Evolutionary conservation across 2,888 invertebrate species (phyloP).

Genomic region (Drosophila neotestacea): DNA sequence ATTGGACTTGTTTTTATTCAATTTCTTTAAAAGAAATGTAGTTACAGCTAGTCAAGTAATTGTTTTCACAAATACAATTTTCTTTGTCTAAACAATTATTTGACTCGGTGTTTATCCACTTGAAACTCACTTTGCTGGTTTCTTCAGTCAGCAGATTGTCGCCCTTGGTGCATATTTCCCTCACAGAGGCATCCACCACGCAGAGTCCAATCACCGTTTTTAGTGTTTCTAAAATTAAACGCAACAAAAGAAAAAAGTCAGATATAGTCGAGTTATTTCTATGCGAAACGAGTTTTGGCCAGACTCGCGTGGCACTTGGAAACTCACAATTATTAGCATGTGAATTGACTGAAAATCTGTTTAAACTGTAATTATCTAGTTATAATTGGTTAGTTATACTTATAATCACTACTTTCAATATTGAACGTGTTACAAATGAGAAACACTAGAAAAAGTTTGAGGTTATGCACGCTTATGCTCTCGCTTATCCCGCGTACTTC

Average conservation of each 20-base stretch:
- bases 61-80: too few relatives aligned
- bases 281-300: constrained; percentile 39
- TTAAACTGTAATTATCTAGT: neutral
- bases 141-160: constrained; percentile 95
- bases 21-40: neutral
- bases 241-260: constrained; percentile 20
- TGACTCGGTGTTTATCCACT: too few relatives aligned
- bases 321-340: neutral
- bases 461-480: constrained; percentile 57
- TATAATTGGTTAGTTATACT: neutral
- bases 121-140: constrained; percentile 91
- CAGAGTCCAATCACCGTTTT: constrained; percentile 95
- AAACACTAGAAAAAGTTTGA: constrained; percentile 51
- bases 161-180: constrained; percentile 96
- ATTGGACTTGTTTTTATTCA: constrained; percentile 63
- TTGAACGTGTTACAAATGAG: constrained; percentile 1
- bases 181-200: constrained; percentile 93
- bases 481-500: constrained; percentile 56
- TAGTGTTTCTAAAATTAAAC: constrained; percentile 91
- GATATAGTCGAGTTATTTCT: constrained; percentile 54
- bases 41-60: too few relatives aligned
- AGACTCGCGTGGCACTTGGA: constrained; percentile 32
- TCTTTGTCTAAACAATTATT: too few relatives aligned
- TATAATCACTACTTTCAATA: neutral
- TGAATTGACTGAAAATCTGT: neutral